These are phyloP conservation scores for Notechis scutatus DNA, from an alignment of 2,113 vertebrate genomes.

Conservation along the genomic window DNA sequence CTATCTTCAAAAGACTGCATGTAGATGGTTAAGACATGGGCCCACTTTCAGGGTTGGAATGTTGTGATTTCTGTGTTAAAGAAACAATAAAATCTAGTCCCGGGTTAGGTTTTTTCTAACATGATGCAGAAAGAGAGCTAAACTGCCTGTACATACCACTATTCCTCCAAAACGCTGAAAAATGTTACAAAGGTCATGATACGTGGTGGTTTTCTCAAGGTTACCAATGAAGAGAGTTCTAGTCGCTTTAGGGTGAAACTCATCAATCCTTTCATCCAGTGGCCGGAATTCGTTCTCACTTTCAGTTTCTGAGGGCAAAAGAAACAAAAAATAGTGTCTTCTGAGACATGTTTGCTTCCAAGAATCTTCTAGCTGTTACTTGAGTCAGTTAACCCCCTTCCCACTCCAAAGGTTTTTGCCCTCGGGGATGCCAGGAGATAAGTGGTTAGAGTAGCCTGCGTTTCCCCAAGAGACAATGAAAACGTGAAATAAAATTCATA, in stretches of 20 bases:
- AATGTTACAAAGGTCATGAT: slow-evolving; percentile 92
- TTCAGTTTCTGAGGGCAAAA: slow-evolving; percentile 84
- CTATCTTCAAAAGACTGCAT: background rate
- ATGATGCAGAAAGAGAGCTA: background rate
- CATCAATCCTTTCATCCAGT: slow-evolving; percentile 96
- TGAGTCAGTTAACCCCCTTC: background rate
- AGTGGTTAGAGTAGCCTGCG: background rate
- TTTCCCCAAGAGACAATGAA: background rate
- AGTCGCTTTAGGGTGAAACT: slow-evolving; percentile 97
- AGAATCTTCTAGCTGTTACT: background rate
- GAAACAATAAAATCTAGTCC: too few relatives aligned
- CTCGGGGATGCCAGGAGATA: background rate
- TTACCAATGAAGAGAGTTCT: slow-evolving; percentile 97
- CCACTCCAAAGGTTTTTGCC: background rate
- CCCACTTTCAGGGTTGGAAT: background rate
- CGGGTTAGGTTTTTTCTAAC: background rate
- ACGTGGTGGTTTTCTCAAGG: slow-evolving; percentile 95
- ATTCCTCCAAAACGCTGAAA: slow-evolving; percentile 98
- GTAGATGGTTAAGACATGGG: too few relatives aligned
- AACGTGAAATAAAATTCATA: background rate
- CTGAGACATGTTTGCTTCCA: background rate
- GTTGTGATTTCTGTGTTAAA: background rate
- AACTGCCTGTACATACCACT: slow-evolving; percentile 77
- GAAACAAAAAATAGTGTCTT: background rate
- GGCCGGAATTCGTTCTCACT: slow-evolving; percentile 98